Conservation (phyloP, 2,797 vertebrate genomes). For the Poeciliopsis infans region DNA sequence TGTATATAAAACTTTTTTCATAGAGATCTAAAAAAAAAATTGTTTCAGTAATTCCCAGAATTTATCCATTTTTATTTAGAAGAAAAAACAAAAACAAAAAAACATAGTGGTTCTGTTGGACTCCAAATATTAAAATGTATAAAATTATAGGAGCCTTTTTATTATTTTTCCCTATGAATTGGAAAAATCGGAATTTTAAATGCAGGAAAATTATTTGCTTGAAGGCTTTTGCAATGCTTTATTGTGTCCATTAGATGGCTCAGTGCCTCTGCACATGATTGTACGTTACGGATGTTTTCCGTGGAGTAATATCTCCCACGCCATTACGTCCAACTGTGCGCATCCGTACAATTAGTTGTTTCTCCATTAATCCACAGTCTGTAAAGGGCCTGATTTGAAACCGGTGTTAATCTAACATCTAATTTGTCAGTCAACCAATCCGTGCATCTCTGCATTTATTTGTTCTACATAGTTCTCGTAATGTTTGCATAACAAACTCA, state of each 20-base stretch:
- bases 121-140: neutral
- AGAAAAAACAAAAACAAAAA: neutral
- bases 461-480: neutral
- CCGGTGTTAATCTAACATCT: too few species aligned
- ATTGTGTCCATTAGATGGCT: conserved; percentile 34
- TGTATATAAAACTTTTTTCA: neutral
- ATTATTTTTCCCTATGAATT: neutral
- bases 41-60: neutral
- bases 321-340: too few species aligned
- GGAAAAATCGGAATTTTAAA: neutral
- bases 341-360: too few species aligned
- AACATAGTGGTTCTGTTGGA: neutral
- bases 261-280: neutral
- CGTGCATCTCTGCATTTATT: too few species aligned
- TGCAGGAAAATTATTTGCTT: neutral
- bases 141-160: neutral
- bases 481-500: neutral
- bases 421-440: too few species aligned
- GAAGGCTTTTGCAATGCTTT: neutral
- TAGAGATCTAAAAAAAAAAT: neutral
- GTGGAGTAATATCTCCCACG: neutral
- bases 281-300: neutral
- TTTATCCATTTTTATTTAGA: neutral
- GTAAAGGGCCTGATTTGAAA: too few species aligned
- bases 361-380: too few species aligned